Evolutionary conservation across 2,888 invertebrate genomes (phyloP), one percentile per base, ranked within the genome.

Genomic region (Dendrolimus pini): DNA sequence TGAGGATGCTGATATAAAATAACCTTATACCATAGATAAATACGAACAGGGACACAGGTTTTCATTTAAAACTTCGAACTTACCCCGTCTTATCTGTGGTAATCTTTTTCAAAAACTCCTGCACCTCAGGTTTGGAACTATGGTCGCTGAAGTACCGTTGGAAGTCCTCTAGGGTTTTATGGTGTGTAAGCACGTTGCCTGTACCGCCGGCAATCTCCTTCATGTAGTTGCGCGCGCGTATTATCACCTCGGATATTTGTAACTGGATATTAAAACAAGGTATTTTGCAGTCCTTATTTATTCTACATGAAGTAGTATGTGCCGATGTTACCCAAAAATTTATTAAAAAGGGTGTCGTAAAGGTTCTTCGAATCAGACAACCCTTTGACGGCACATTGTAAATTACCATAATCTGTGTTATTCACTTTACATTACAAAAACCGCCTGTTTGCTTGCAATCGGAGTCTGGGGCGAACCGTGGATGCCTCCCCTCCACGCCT

Each of bases 171-270:
- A 96, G 95, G 70, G 95, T 95, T 72, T 96, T 94, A 85, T 97
- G 96, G 80, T 97, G 96, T 2, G 95, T 95, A 66, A 97, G 91
- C 56, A 97, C 96, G 74, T 97, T 97, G 70, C 97, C 97, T 63
- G 94, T 94, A 9, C 96, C 96, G 56, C 97, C 98, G 41, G 96
- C 96, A 56, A 99, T 94, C 75, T 97, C 95, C 68, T 96, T 94
- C 94, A 98, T 98, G 88, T 98, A 98, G 85, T 95, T 95, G 72
- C 98, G 95, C 53, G 98, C 96, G 72, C 97, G 94, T 93, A 97
- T 97, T 70, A 99, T 97, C 71, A 99, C 98, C 90, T 99, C 99
- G 8, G 98, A 99, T 66, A 99, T 91, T 93, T 99, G 98, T 66
- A 99, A 93, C 98, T 99, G 89, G 55, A 90, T 82, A 71, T 30